Percentiles rank a stretch among this genome's conserved stretches.
These are phyloP conservation scores for Proteles cristata DNA, from an alignment of 2,113 vertebrate species.

Conservation along the genomic window DNA sequence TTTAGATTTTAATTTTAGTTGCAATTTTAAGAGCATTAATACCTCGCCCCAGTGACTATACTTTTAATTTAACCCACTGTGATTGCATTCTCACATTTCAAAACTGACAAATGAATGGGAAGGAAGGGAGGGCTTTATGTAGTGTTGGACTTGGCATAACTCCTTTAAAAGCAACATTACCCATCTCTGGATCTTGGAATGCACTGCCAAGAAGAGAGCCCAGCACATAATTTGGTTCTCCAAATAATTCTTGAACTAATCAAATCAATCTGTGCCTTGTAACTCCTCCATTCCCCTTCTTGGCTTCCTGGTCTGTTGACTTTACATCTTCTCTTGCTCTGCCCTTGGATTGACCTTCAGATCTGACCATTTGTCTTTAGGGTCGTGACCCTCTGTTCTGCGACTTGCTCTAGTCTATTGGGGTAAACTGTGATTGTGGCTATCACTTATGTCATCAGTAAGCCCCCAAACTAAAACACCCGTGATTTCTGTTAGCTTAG, in stretches of 20 bases:
- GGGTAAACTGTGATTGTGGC: not conserved
- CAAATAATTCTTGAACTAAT: conserved; percentile 75
- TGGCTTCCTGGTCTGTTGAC: conserved; percentile 51
- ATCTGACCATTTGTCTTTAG: conserved; percentile 43
- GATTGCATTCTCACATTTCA: conserved; percentile 61
- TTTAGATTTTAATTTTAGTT: conserved; percentile 69
- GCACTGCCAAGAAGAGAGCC: conserved; percentile 30
- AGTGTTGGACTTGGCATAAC: conserved; percentile 75
- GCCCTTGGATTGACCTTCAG: conserved; percentile 56
- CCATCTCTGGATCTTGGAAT: conserved; percentile 68
- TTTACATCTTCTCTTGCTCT: conserved; percentile 40
- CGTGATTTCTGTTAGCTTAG: not conserved
- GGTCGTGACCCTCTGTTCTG: conserved; percentile 11
- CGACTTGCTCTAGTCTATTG: not conserved
- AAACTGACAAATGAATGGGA: conserved; percentile 50
- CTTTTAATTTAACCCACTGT: conserved; percentile 71
- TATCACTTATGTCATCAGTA: not conserved
- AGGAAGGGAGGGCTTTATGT: conserved; percentile 68
- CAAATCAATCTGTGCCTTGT: conserved; percentile 62
- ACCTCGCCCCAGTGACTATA: conserved; percentile 27
- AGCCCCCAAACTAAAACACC: not conserved
- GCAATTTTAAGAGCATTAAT: conserved; percentile 69
- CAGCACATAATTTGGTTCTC: conserved; percentile 65
- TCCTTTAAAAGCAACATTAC: conserved; percentile 75
- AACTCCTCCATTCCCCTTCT: not conserved